phyloP scores from a whole-genome alignment of 2,797 vertebrate genomes.

The Ptychadena robeensis region DNA sequence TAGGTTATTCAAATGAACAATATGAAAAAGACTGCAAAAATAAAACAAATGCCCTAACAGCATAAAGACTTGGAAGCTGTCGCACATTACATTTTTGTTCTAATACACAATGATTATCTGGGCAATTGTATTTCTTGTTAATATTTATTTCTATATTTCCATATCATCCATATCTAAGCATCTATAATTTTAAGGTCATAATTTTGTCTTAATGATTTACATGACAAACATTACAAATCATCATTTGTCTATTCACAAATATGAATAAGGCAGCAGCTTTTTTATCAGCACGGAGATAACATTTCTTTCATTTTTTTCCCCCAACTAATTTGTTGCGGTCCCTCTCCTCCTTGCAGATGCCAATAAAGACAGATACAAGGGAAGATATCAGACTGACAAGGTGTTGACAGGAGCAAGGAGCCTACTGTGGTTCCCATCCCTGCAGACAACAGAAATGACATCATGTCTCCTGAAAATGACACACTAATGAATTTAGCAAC shows the following conservation, averaged over 20 bases:
- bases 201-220: background rate
- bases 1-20: too few species aligned
- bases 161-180: too few species aligned
- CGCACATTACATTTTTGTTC: too few species aligned
- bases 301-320: conserved; percentile 74
- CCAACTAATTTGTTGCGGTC: conserved; percentile 80
- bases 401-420: conserved; percentile 89
- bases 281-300: conserved; percentile 48
- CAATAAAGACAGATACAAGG: conserved; percentile 77
- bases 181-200: background rate
- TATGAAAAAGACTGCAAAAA: too few species aligned
- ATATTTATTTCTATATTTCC: too few species aligned
- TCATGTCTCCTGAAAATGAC: conserved; percentile 83
- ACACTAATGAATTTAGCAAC: conserved; percentile 96
- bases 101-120: too few species aligned
- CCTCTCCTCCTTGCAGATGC: conserved; percentile 79
- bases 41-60: too few species aligned
- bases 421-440: conserved; percentile 80
- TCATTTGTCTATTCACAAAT: conserved; percentile 77
- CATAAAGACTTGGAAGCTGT: too few species aligned
- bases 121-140: too few species aligned
- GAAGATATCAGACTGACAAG: conserved; percentile 90
- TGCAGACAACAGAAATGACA: conserved; percentile 86
- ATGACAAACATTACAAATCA: background rate
- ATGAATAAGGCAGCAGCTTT: conserved; percentile 68